A percentile compares a stretch with the other conserved stretches of the same genome.
phyloP scores from a whole-genome alignment of 2,113 vertebrate genomes.

The Lipophrys pholis region DNA sequence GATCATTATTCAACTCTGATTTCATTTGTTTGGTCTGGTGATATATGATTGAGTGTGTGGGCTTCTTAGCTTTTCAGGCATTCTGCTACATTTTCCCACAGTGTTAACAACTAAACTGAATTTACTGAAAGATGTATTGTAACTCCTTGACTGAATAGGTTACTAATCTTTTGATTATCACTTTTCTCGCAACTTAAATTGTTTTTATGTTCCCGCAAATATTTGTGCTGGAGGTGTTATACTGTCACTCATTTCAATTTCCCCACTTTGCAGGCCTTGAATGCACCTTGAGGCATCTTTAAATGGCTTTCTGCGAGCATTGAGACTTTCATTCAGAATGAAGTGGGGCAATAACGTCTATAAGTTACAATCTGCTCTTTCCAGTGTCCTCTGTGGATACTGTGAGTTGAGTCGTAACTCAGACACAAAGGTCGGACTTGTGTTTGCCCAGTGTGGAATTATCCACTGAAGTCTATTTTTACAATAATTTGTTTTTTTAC shows the following conservation, averaged over 20 bases:
- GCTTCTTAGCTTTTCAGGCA: neutral
- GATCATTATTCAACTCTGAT: slow-evolving; percentile 45
- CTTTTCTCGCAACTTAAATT: slow-evolving; percentile 7
- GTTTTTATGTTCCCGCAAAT: slow-evolving; percentile 9
- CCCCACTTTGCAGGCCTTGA: slow-evolving; percentile 7
- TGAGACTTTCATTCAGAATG: slow-evolving; percentile 19
- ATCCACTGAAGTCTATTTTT: slow-evolving; percentile 21
- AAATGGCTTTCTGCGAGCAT: slow-evolving; percentile 35
- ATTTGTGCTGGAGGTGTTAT: slow-evolving; percentile 18
- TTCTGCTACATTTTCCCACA: slow-evolving; percentile 9
- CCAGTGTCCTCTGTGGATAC: slow-evolving; percentile 12
- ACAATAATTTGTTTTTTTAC: slow-evolving; percentile 43
- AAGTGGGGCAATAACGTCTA: slow-evolving; percentile 29
- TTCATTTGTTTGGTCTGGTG: slow-evolving; percentile 42
- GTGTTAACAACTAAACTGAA: neutral
- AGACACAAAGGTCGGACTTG: neutral
- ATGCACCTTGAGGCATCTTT: slow-evolving; percentile 29
- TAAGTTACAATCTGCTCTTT: neutral
- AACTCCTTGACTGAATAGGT: neutral
- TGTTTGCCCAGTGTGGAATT: slow-evolving; percentile 19
- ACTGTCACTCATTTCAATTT: slow-evolving; percentile 33
- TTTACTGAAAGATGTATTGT: neutral
- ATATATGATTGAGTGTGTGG: slow-evolving; percentile 24
- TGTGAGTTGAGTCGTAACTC: slow-evolving; percentile 28
- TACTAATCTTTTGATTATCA: slow-evolving; percentile 16